Conservation (phyloP, 2,113 vertebrate genomes). For the Phalacrocorax pelagicus region DNA sequence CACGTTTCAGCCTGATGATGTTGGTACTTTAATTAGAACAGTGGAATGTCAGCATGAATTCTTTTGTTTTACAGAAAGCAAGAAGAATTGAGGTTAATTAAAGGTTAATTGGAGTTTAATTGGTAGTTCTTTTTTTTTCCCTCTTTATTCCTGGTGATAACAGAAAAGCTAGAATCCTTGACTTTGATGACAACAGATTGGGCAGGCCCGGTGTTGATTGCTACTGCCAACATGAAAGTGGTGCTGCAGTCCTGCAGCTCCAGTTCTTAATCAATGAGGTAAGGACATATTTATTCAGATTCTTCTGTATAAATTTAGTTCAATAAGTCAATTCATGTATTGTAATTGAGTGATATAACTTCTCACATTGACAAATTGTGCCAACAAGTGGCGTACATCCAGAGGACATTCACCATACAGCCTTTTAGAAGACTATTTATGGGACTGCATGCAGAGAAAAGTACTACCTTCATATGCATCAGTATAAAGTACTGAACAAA, state of each 20-base stretch:
- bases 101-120: slow-evolving; percentile 44
- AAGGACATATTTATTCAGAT: slow-evolving; percentile 62
- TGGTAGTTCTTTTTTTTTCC: not conserved
- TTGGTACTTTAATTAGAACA: slow-evolving; percentile 22
- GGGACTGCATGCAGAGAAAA: not conserved
- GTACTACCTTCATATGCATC: not conserved
- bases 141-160: slow-evolving; percentile 3
- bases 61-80: slow-evolving; percentile 45
- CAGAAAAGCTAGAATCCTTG: slow-evolving; percentile 79
- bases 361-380: not conserved
- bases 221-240: slow-evolving; percentile 95
- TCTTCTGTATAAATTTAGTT: not conserved
- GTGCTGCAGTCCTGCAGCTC: slow-evolving; percentile 92
- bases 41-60: slow-evolving; percentile 17
- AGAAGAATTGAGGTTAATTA: slow-evolving; percentile 28
- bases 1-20: not conserved
- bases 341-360: not conserved
- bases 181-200: slow-evolving; percentile 85
- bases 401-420: not conserved
- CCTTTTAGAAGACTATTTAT: not conserved
- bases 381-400: not conserved
- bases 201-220: slow-evolving; percentile 96
- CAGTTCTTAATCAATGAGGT: slow-evolving; percentile 99
- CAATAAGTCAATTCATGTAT: not conserved
- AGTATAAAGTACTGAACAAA: not conserved